These are phyloP conservation scores for Himalopsyche anomala DNA, from an alignment of 2,888 invertebrate genomes.

Conservation along the genomic window DNA sequence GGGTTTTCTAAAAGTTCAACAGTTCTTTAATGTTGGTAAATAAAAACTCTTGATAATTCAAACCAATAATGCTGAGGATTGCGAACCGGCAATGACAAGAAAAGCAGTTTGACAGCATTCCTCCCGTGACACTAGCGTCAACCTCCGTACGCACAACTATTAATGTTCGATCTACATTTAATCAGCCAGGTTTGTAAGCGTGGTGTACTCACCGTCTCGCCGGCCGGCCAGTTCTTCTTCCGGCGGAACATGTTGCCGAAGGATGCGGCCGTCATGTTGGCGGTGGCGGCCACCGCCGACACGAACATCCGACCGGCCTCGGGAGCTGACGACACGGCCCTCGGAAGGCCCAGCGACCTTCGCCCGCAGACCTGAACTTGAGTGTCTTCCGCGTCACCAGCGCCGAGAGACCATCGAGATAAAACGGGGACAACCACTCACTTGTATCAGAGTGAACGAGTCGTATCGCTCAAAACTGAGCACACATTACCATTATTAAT, in stretches of 20 bases:
- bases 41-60: no score
- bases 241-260: conserved; percentile 67
- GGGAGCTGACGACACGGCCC: conserved; percentile 48
- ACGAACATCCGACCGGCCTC: conserved; percentile 56
- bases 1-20: no score
- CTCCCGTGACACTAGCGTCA: no score
- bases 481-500: no score
- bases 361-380: conserved; percentile 40
- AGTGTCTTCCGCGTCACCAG: background rate
- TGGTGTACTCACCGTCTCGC: conserved; percentile 61
- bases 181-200: background rate
- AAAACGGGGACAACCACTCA: background rate
- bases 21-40: no score
- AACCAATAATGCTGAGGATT: no score
- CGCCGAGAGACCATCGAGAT: background rate
- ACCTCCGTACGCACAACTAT: no score
- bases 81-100: no score
- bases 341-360: conserved; percentile 34
- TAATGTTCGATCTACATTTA: no score
- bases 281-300: conserved; percentile 62
- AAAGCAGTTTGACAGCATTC: no score
- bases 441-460: no score
- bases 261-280: conserved; percentile 66
- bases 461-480: no score
- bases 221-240: conserved; percentile 65